A percentile compares a stretch with the other conserved stretches of the same genome.
Evolutionary conservation across 2,888 invertebrate species (phyloP).

Genomic region (Drosophila setosimentum): DNA sequence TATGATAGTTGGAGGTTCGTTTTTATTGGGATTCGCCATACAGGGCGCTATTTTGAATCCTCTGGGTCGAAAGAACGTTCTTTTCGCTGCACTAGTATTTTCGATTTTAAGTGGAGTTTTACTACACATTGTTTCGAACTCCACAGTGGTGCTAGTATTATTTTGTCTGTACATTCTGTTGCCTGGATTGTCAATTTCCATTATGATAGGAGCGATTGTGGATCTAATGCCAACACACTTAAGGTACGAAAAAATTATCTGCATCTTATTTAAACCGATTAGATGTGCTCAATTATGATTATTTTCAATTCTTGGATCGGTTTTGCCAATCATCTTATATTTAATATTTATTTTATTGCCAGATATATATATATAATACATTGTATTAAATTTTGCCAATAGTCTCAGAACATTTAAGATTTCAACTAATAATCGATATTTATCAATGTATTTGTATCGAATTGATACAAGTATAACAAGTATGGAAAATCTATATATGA

Average conservation of each 20-base stretch:
- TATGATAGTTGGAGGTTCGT: slow-evolving; percentile 80
- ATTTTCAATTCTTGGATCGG: not conserved
- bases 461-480: not conserved
- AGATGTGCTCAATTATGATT: not conserved
- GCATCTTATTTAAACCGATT: not conserved
- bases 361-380: not conserved
- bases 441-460: not conserved
- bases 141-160: slow-evolving; percentile 73
- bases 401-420: not conserved
- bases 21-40: slow-evolving; percentile 80
- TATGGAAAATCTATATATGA: not conserved
- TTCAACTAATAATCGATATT: not conserved
- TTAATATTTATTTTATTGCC: not conserved
- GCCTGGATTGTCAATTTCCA: slow-evolving; percentile 79
- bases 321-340: not conserved
- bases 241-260: slow-evolving; percentile 57
- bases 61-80: slow-evolving; percentile 80
- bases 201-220: slow-evolving; percentile 81
- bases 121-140: slow-evolving; percentile 73
- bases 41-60: slow-evolving; percentile 81
- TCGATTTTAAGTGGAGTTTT: slow-evolving; percentile 78
- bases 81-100: slow-evolving; percentile 65
- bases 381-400: not conserved
- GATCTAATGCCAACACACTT: slow-evolving; percentile 81
- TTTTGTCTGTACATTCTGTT: slow-evolving; percentile 82